These are phyloP conservation scores for Sanderia malayensis DNA, from an alignment of 30 jellyfish, hydroid and myxozoan genomes.

Conservation along the genomic window DNA sequence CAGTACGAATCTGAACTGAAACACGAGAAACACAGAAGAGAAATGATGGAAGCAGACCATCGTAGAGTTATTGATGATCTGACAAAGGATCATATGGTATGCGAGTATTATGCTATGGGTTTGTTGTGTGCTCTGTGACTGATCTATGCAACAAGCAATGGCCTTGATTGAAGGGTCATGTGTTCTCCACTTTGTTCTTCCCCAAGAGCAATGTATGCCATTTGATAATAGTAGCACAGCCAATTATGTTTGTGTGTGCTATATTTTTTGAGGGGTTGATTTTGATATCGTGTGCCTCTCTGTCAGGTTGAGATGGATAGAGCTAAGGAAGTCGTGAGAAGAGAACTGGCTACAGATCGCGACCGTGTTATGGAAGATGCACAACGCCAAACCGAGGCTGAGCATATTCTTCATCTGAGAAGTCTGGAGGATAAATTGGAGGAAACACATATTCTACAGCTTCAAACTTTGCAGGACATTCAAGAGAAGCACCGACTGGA, in stretches of 20 bases:
- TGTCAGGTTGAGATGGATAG: constrained; percentile 44
- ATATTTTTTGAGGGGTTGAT: too few species aligned
- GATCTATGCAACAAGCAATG: too few species aligned
- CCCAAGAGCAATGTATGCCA: too few species aligned
- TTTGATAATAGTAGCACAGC: too few species aligned
- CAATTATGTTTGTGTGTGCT: too few species aligned
- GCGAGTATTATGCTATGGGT: too few species aligned
- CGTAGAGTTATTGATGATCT: constrained; percentile 31
- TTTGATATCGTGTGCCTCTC: too few species aligned
- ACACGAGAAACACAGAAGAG: constrained; percentile 14
- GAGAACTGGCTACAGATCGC: constrained; percentile 24
- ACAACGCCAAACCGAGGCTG: constrained; percentile 29
- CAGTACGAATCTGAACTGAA: constrained; percentile 42
- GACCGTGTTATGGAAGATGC: constrained; percentile 29
- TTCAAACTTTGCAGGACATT: constrained; percentile 43
- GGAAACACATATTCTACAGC: constrained; percentile 49
- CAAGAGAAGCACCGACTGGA: constrained; percentile 35
- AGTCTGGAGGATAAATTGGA: constrained; percentile 42
- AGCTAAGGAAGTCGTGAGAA: constrained; percentile 46
- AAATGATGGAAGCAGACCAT: constrained; percentile 14
- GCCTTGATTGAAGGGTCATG: too few species aligned
- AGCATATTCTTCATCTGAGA: constrained; percentile 19
- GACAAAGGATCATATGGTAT: constrained; percentile 40
- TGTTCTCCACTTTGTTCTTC: too few species aligned
- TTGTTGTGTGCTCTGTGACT: too few species aligned